Base-by-base conservation (phyloP, 2,113 vertebrate genomes). In the Oryzias woworae region DNA sequence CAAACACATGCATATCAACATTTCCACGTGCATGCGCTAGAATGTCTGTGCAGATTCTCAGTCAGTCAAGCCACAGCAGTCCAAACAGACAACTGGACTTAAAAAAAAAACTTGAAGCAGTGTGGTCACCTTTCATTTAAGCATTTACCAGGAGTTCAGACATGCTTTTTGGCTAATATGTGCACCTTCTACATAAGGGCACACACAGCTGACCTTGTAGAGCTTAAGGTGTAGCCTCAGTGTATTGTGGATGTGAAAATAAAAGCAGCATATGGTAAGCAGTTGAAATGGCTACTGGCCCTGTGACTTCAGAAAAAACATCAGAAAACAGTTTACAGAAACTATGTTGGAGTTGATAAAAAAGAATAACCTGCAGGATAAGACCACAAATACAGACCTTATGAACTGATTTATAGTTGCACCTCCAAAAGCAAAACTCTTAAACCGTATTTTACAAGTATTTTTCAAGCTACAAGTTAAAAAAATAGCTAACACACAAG, bases 181-280 rank as follows among this genome's bases (percentile, higher is more conserved):
- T 24, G 52, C 24, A 49, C 26, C 7, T 42, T 10, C 13, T 16
- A n/a, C 36, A 36, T 36, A 36, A 36, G 8, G 8, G 36, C 53
- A 22, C 31, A 51, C 56, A 43, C 61, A 69, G 36, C 56, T 63
- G 70, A 78, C 53, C 46, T 46, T 14, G 18, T 54, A 53, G 58
- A 72, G 63, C 75, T 48, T 53, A 48, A 57, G 68, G 70, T 76
- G 73, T 23, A 57, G 52, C 78, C 62, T 23, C 24, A 53, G 56
- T 63, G 59, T 64, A 48, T 53, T 70, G 75, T 63, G 66, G 36
- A n/a, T 62, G 49, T 41, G 45, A 67, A 69, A 81, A 78, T 62
- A 74, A 77, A 77, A 47, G 23, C 53, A 47, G 61, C 62, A 85
- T 81, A 70, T 79, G 71, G 79, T 82, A 79, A n/a, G n/a, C n/a